Base-by-base conservation (phyloP, 1,140 invertebrate genomes). In the Mizuhopecten yessoensis region DNA sequence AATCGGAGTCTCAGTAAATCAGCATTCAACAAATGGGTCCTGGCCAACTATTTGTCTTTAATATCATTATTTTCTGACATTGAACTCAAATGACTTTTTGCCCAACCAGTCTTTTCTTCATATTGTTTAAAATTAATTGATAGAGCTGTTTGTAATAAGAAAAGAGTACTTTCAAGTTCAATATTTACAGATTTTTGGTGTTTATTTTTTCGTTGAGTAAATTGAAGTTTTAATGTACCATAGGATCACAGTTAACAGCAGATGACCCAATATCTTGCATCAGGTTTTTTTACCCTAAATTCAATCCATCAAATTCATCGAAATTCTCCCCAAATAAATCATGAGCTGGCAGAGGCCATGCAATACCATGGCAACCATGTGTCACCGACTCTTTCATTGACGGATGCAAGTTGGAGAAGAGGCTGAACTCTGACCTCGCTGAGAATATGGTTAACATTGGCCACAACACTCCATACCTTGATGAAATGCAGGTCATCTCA, bases 361-460 rank as follows among this genome's bases (percentile, higher is more conserved):
- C 57, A 75, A n/a, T n/a, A 75, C 57, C 57, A 75, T 75, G n/a
- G 57, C 57, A 75, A 75, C 57, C 57, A 75, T 75, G 57, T 75
- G 57, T 75, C 57, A 75, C 17, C 57, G 57, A 75, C 57, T 75
- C n/a, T 29, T 75, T 75, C 57, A 75, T 29, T 75, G 57, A 75
- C 23, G 11, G 57, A 75, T 75, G 57, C 57, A 75, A 75, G 57
- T 75, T 75, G 57, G 57, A 75, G 15, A 5, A 29, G 57, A 75
- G 45, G 57, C 57, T 75, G 57, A 75, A n/a, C 57, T 75, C 15
- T 29, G 57, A 29, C 57, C 57, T 75, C 7, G n/a, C 57, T 3
- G n/a, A 75, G 57, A 75, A 75, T 3, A 75, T 75, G n/a, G 57
- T 75, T 75, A 75, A 75, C 57, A n/a, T 29, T 75, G 57, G 57